A percentile compares a stretch with the other conserved stretches of the same genome.
These are phyloP conservation scores for Pagetopsis macropterus DNA, from an alignment of 2,797 vertebrate species.

Conservation along the genomic window DNA sequence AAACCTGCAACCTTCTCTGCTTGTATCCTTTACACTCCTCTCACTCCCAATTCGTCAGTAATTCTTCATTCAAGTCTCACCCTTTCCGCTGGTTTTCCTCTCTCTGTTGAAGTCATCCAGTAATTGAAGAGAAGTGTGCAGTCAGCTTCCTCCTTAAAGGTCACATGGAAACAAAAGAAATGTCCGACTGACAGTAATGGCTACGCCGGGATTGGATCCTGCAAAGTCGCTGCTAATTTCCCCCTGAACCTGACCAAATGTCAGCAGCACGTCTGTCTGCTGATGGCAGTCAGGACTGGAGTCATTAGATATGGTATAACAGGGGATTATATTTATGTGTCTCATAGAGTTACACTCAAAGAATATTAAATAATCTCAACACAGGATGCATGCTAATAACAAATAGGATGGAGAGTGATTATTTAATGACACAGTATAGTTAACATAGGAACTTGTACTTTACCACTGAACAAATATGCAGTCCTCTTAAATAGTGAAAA, in stretches of 20 bases:
- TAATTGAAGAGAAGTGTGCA: conserved; percentile 61
- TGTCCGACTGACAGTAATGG: conserved; percentile 65
- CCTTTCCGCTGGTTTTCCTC: conserved; percentile 63
- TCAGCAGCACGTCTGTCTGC: conserved; percentile 47
- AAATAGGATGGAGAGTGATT: neutral
- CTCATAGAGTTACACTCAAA: conserved; percentile 25
- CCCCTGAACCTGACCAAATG: conserved; percentile 75
- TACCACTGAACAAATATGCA: neutral
- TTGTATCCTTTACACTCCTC: conserved; percentile 20
- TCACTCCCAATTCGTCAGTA: conserved; percentile 30
- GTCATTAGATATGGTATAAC: conserved; percentile 47
- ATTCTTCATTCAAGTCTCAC: conserved; percentile 68
- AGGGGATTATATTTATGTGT: conserved; percentile 32
- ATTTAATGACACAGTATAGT: neutral
- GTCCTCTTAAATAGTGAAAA: neutral
- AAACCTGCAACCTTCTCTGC: conserved; percentile 16
- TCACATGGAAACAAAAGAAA: conserved; percentile 58
- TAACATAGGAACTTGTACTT: neutral
- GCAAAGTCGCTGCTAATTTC: conserved; percentile 56
- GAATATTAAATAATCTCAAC: conserved; percentile 45
- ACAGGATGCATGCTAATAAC: neutral
- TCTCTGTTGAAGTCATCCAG: conserved; percentile 55
- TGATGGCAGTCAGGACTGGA: conserved; percentile 24
- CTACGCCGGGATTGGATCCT: conserved; percentile 62
- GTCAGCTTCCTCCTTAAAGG: conserved; percentile 80